Percentiles rank a stretch among this genome's conserved stretches.
Evolutionary conservation across 1,140 invertebrate species (phyloP).

Genomic region (Temnothorax nylanderi): DNA sequence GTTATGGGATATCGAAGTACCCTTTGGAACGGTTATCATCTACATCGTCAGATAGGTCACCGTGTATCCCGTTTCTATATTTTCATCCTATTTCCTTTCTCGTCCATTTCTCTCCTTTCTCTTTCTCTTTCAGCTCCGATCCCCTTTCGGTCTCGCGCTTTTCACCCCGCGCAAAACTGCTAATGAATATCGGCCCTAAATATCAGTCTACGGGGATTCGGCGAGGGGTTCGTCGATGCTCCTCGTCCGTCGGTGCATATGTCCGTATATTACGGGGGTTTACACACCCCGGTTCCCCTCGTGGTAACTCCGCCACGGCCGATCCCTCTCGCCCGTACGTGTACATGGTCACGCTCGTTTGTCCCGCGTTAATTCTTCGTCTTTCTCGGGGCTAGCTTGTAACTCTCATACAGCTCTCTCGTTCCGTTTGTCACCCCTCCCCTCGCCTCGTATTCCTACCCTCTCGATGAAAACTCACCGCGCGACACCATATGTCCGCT

Average conservation of each 20-base stretch:
- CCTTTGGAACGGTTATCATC: constrained; percentile 72
- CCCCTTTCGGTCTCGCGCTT: constrained; percentile 69
- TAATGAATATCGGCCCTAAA: constrained; percentile 86
- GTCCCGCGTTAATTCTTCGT: constrained; percentile 79
- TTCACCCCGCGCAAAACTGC: constrained; percentile 82
- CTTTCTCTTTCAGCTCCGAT: not conserved
- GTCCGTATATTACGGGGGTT: constrained; percentile 82
- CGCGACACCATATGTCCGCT: constrained; percentile 75
- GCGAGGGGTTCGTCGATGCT: constrained; percentile 57
- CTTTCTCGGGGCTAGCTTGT: constrained; percentile 21
- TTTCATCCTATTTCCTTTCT: not conserved
- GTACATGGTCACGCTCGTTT: constrained; percentile 84
- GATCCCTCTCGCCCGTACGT: constrained; percentile 52
- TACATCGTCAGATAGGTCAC: constrained; percentile 64
- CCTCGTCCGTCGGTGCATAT: constrained; percentile 78
- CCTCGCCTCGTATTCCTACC: not conserved
- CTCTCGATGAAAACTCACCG: constrained; percentile 61
- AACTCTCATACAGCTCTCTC: not conserved
- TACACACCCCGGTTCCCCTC: constrained; percentile 78
- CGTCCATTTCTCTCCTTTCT: constrained; percentile 4
- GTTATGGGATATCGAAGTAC: constrained; percentile 68
- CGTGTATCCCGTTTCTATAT: not conserved
- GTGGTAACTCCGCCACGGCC: constrained; percentile 62
- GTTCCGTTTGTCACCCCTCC: not conserved
- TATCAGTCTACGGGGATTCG: constrained; percentile 83